phyloP scores from a whole-genome alignment of 2,797 vertebrate species.

The Clarias platycephalus region DNA sequence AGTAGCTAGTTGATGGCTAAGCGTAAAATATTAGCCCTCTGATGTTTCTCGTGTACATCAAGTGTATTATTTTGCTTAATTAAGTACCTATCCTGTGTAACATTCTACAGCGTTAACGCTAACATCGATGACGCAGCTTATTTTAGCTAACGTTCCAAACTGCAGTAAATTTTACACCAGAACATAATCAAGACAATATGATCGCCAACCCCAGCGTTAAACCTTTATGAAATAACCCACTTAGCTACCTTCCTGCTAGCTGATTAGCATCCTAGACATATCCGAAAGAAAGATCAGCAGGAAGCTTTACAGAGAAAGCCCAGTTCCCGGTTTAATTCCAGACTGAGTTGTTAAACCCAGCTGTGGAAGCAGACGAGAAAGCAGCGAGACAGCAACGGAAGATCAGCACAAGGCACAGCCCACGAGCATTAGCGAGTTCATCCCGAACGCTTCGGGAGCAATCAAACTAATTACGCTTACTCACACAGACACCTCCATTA shows the following conservation, averaged over 20 bases:
- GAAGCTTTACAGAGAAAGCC: neutral
- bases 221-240: neutral
- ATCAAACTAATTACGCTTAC: neutral
- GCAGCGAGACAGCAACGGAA: neutral
- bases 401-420: neutral
- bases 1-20: neutral
- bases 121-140: neutral
- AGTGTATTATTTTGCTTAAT: neutral
- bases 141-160: neutral
- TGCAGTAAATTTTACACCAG: too few species aligned
- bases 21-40: neutral
- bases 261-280: neutral
- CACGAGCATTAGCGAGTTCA: neutral
- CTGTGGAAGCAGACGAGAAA: neutral
- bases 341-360: neutral
- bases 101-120: neutral
- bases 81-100: neutral
- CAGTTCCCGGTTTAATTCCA: neutral
- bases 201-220: neutral
- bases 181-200: neutral
- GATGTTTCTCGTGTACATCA: neutral
- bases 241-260: neutral
- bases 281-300: neutral
- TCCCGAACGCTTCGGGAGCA: slow-evolving; percentile 1
- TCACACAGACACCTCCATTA: slow-evolving; percentile 8